These are phyloP conservation scores for Bicyclus anynana DNA, from an alignment of 1,140 invertebrate species.

Conservation along the genomic window DNA sequence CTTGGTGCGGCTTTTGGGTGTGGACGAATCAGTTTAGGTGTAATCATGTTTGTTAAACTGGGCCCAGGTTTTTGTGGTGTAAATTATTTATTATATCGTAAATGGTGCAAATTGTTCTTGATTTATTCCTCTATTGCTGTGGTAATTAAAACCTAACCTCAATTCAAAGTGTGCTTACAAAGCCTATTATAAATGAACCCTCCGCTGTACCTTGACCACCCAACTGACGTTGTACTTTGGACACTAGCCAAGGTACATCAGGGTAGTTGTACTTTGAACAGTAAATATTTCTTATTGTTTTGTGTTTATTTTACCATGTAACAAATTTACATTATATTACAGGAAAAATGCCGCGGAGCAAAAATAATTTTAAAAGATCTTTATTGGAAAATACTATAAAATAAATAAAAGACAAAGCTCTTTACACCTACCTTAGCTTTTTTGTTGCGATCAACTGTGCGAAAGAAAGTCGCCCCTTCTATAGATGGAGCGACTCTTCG, in stretches of 20 bases:
- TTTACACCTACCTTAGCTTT: no score
- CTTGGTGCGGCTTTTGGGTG: slow-evolving; percentile 16
- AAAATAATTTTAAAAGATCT: slow-evolving; percentile 1
- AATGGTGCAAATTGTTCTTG: not conserved
- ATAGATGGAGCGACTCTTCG: no score
- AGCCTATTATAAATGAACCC: not conserved
- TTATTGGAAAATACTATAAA: slow-evolving; percentile 3
- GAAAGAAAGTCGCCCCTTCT: no score
- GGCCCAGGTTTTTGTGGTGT: slow-evolving; percentile 2
- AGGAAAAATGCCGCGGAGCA: slow-evolving; percentile 3
- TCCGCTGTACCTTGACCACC: not conserved
- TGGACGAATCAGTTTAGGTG: not conserved
- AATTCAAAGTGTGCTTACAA: slow-evolving; percentile 1
- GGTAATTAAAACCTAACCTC: slow-evolving; percentile 1
- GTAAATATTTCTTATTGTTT: not conserved
- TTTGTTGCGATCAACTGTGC: no score
- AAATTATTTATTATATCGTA: not conserved
- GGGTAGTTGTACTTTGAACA: not conserved
- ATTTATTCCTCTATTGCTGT: slow-evolving; percentile 3
- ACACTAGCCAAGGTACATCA: slow-evolving; percentile 1
- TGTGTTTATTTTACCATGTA: not conserved
- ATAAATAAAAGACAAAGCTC: not conserved
- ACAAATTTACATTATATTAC: slow-evolving; percentile 1
- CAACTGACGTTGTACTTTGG: slow-evolving; percentile 1
- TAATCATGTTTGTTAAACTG: not conserved